A percentile compares a stretch with the other conserved stretches of the same genome.
Evolutionary conservation across 2,888 invertebrate genomes (phyloP).

Genomic region (Ferrisia virgata): DNA sequence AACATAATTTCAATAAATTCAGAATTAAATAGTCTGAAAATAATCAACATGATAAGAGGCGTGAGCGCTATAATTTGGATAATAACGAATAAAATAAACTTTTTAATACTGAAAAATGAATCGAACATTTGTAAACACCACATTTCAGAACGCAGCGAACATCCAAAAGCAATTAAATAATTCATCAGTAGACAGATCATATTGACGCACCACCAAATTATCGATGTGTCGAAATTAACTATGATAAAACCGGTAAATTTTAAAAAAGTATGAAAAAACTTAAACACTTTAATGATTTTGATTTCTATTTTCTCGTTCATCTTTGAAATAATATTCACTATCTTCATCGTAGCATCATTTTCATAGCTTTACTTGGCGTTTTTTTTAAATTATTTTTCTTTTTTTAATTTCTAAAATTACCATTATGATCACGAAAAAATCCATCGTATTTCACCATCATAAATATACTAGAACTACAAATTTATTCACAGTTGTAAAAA

Average conservation of each 20-base stretch:
- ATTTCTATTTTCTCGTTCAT: neutral
- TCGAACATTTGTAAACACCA: constrained; percentile 10
- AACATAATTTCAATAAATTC: neutral
- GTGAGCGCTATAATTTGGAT: neutral
- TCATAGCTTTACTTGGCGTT: too few species aligned
- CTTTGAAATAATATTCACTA: neutral
- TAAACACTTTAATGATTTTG: neutral
- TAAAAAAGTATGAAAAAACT: neutral
- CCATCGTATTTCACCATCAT: neutral
- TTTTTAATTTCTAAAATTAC: too few species aligned
- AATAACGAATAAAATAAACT: neutral
- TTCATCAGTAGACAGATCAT: neutral
- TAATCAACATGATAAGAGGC: neutral
- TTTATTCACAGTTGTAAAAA: neutral
- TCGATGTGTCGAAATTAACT: neutral
- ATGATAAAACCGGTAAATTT: neutral
- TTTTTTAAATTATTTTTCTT: too few species aligned
- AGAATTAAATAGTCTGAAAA: neutral
- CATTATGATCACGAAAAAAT: too few species aligned
- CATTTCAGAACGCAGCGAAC: neutral
- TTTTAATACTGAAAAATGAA: neutral
- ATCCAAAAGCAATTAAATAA: neutral
- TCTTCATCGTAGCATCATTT: too few species aligned
- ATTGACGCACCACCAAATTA: neutral
- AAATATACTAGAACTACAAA: too few species aligned